Evolutionary conservation across 2,797 vertebrate species (phyloP).

Genomic region (Salarias fasciatus): DNA sequence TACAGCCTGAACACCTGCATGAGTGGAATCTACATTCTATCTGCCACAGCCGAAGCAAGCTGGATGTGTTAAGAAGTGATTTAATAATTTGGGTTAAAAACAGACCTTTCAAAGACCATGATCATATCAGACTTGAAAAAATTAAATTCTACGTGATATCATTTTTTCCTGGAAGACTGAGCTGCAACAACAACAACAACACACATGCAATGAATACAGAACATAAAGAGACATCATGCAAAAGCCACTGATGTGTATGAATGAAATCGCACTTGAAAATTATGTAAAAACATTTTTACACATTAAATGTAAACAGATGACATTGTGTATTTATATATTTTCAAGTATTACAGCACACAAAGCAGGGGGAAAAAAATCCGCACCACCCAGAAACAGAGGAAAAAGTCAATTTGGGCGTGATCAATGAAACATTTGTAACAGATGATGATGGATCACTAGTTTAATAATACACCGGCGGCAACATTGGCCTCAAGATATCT

Average conservation of each 20-base stretch:
- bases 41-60: background rate
- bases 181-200: too few relatives aligned
- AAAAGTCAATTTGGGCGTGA: conserved; percentile 87
- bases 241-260: too few relatives aligned
- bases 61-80: conserved; percentile 10
- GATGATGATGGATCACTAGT: conserved; percentile 90
- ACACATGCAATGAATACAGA: too few relatives aligned
- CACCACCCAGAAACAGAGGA: conserved; percentile 41
- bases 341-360: conserved; percentile 30
- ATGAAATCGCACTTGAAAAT: too few relatives aligned
- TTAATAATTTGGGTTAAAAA: conserved; percentile 41
- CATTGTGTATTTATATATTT: background rate
- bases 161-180: too few relatives aligned
- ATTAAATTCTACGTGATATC: too few relatives aligned
- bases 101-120: conserved; percentile 18
- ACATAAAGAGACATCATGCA: too few relatives aligned
- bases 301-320: too few relatives aligned
- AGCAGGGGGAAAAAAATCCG: conserved; percentile 31
- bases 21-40: background rate
- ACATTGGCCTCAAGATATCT: conserved; percentile 84
- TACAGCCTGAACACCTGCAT: background rate
- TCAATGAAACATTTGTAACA: conserved; percentile 89
- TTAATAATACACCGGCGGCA: conserved; percentile 92
- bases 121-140: background rate
- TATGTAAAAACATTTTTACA: too few relatives aligned